Percentiles rank a stretch among this genome's conserved stretches.
phyloP scores from a whole-genome alignment of 2,888 invertebrate species.

The Caenorhabditis macrosperma region DNA sequence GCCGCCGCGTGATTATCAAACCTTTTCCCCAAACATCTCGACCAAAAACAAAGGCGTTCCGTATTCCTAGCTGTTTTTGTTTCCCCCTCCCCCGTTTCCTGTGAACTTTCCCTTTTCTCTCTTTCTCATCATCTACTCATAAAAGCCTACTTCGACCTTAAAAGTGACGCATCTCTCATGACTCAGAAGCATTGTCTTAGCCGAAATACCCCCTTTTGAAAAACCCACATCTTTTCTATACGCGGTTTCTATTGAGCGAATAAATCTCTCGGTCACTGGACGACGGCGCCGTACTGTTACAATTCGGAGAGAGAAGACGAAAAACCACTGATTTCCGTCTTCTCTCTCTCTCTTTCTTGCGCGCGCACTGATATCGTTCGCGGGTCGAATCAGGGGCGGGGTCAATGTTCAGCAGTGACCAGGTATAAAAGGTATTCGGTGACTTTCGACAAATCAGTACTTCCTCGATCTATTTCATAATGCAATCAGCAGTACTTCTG shows the following conservation, averaged over 20 bases:
- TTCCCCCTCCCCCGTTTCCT: slow-evolving; percentile 25
- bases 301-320: slow-evolving; percentile 42
- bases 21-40: slow-evolving; percentile 37
- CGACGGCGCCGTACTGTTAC: slow-evolving; percentile 48
- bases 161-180: slow-evolving; percentile 46
- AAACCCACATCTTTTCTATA: slow-evolving; percentile 50
- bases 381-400: slow-evolving; percentile 28
- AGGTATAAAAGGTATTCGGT: slow-evolving; percentile 24
- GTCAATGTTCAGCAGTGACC: slow-evolving; percentile 14
- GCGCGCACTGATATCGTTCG: slow-evolving; percentile 42
- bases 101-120: slow-evolving; percentile 16
- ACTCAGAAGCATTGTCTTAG: slow-evolving; percentile 47
- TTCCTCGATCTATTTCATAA: slow-evolving; percentile 34
- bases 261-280: slow-evolving; percentile 57
- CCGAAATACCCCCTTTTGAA: slow-evolving; percentile 22
- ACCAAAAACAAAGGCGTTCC: slow-evolving; percentile 24
- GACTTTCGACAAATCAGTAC: slow-evolving; percentile 11
- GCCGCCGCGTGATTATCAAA: slow-evolving; percentile 48
- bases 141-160: slow-evolving; percentile 15
- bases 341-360: not conserved
- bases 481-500: slow-evolving; percentile 48
- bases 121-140: not conserved
- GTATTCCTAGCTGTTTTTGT: slow-evolving; percentile 8
- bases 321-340: slow-evolving; percentile 42
- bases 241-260: slow-evolving; percentile 62